Evolutionary conservation across 2,888 invertebrate species (phyloP), one percentile per base, ranked within the genome.

Genomic region (Cantharis rustica): DNA sequence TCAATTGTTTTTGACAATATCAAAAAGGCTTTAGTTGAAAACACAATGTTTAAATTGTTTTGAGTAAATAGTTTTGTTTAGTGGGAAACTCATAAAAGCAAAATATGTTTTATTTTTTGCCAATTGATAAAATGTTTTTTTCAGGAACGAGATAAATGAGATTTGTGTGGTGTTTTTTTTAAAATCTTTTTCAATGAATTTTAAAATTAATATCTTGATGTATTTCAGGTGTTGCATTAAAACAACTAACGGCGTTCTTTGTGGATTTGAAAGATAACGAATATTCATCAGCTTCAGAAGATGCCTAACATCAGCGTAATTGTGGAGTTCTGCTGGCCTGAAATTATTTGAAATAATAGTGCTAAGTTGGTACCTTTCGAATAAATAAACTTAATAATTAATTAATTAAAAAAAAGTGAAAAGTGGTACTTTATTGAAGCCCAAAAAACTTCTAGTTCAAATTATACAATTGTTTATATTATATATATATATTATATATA

Each of bases 201-300:
- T n/a, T n/a, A n/a, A n/a, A 47, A 47, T 13, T 7, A n/a, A n/a
- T n/a, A 7, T n/a, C n/a, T 47, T n/a, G 47, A n/a, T 47, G n/a
- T n/a, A 13, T 47, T 47, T 47, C 79, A 92, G 94, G 93, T 82
- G 93, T 95, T 63, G 93, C 95, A 84, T 87, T 93, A 82, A 93
- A 92, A 87, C 93, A 94, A 83, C 90, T 95, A 79, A 93, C 93
- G 75, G 92, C 93, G 81, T 94, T 94, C 90, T 93, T 94, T 89
- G 92, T 92, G 69, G 91, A 91, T 85, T 89, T 94, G 82, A 91
- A 91, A 85, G 93, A 94, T 87, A 91, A 90, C 72, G 93, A 93
- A 82, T 92, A 93, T 81, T 83, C 80, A 10, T 84, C 85, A n/a
- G 83, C 82, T 73, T 85, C 87, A 16, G 87, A 86, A 64, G 86